Base-by-base conservation (phyloP, 30 jellyfish, hydroid and myxozoan species). In the Chrysaora quinquecirrha region DNA sequence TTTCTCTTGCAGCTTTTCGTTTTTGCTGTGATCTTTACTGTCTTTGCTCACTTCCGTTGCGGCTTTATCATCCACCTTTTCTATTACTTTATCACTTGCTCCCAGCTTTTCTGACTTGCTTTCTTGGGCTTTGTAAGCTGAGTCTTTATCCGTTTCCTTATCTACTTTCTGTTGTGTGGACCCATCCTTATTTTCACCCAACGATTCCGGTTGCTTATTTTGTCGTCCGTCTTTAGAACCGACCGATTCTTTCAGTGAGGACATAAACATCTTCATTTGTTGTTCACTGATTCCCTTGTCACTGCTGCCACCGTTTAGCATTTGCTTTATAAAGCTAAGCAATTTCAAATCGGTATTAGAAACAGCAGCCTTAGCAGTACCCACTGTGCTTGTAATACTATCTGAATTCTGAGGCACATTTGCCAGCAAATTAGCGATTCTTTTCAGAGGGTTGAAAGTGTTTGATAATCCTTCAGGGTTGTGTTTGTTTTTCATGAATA, bases 321-420 rank as follows among this genome's bases (percentile, higher is more conserved):
- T 67, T 18, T 58, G 23, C 35, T 76, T 75, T 11, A 85, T 85
- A 30, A 74, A 71, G 29, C 63, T 75, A 56, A 85, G 56, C 80
- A 85, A 66, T 54, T 76, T 85, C 50, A 67, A 19, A 19, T 85
- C 95, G 11, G 66, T 60, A 21, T 49, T 74, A 6, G 87, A 75
- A 4, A 74, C 65, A n/a, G 31, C 47, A 23, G 76, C 74, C 6
- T 3, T 19, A 20, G 25, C 3, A 2, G 68, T 4, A 6, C 11
- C 54, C 54, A 6, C 54, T 3, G 6, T 14, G 14, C 6, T 3
- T 3, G 11, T 6, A 38, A 14, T 3, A 6, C 34, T 1, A 54
- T 43, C 20, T 56, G 92, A 7, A 68, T 76, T 48, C 70, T 82
- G 48, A 68, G 60, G 49, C 80, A 52, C 43, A 68, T 50, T 18